These are phyloP conservation scores for Drosophila prosaltans DNA, from an alignment of 1,140 invertebrate species.

Conservation along the genomic window DNA sequence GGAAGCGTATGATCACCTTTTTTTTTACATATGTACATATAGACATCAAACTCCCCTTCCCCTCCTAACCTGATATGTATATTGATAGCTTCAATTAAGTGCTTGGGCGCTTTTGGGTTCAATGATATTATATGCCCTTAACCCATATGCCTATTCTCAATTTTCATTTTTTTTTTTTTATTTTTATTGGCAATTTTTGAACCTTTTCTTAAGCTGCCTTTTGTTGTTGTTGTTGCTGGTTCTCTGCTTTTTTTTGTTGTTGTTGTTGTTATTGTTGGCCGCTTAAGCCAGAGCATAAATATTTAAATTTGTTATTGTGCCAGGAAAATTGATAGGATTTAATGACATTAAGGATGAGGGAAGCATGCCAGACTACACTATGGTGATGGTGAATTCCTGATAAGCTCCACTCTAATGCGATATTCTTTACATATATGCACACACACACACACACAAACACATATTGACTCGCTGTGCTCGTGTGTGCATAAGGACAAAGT, in stretches of 20 bases:
- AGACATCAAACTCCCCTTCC: not conserved
- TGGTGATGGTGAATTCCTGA: constrained; percentile 50
- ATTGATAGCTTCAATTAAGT: constrained; percentile 77
- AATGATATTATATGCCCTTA: constrained; percentile 46
- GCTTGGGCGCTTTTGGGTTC: constrained; percentile 69
- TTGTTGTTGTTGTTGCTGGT: constrained; percentile 7
- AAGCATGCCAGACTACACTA: constrained; percentile 31
- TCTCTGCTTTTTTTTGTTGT: not conserved
- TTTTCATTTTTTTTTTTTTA: constrained; percentile 18
- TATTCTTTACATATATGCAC: constrained; percentile 30
- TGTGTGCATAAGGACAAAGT: constrained; percentile 33
- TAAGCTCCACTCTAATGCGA: constrained; percentile 63
- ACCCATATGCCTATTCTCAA: constrained; percentile 8
- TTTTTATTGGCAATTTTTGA: constrained; percentile 70
- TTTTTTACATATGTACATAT: constrained; percentile 25
- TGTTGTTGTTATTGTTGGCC: constrained; percentile 46
- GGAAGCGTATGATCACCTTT: not conserved
- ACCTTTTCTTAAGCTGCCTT: constrained; percentile 48
- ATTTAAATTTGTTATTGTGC: constrained; percentile 72
- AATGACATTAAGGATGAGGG: constrained; percentile 67
- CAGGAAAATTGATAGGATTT: constrained; percentile 78
- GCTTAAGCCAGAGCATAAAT: constrained; percentile 70
- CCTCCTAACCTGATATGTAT: constrained; percentile 12
- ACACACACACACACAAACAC: constrained; percentile 27
- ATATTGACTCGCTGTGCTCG: not conserved